phyloP scores from a whole-genome alignment of 2,888 invertebrate genomes.

The Lampropteryx suffumata region DNA sequence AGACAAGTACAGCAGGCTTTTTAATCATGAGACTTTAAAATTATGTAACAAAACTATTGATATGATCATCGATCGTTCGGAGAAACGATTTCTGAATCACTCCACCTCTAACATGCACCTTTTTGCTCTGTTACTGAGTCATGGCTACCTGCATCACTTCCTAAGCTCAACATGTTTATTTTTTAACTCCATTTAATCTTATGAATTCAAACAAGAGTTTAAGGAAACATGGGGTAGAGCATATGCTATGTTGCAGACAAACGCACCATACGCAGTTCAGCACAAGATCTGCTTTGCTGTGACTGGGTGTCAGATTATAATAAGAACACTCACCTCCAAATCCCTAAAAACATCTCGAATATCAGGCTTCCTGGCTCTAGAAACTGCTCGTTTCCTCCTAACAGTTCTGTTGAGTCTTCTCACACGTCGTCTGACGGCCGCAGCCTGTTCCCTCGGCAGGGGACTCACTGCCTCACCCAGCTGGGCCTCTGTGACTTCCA shows the following conservation, averaged over 20 bases:
- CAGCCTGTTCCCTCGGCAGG: slow-evolving; percentile 88
- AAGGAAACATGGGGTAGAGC: too few relatives aligned
- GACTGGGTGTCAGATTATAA: too few relatives aligned
- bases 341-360: slow-evolving; percentile 93
- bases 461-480: slow-evolving; percentile 84
- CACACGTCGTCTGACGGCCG: slow-evolving; percentile 89
- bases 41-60: too few relatives aligned
- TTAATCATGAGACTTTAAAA: too few relatives aligned
- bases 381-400: slow-evolving; percentile 81
- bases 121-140: slow-evolving; percentile 21
- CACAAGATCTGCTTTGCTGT: too few relatives aligned
- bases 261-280: too few relatives aligned
- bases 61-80: slow-evolving; percentile 25
- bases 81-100: slow-evolving; percentile 29
- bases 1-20: too few relatives aligned
- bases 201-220: too few relatives aligned
- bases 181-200: neutral
- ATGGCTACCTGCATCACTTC: slow-evolving; percentile 3
- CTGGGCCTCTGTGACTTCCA: slow-evolving; percentile 85
- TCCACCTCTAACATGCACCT: slow-evolving; percentile 14
- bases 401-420: slow-evolving; percentile 90
- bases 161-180: too few relatives aligned
- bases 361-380: slow-evolving; percentile 87
- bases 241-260: too few relatives aligned
- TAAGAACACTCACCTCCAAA: slow-evolving; percentile 84